Evolutionary conservation across 1,140 invertebrate species (phyloP).

Genomic region (Zaprionus nigranus): DNA sequence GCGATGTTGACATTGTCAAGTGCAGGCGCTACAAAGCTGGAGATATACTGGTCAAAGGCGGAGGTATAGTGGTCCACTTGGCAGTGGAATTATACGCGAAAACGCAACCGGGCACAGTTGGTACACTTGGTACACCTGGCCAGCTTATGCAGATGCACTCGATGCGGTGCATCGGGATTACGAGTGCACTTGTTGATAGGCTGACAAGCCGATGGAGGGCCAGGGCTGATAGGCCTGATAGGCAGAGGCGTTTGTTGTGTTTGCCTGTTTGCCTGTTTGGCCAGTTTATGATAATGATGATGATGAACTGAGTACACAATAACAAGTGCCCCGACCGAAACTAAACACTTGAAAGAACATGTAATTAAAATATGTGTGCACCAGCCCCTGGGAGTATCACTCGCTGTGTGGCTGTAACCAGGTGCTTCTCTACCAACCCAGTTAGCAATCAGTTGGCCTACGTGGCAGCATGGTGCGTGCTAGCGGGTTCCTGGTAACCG

Average conservation of each 20-base stretch:
- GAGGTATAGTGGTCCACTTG: slow-evolving; percentile 29
- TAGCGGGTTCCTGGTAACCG: not conserved
- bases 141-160: slow-evolving; percentile 47
- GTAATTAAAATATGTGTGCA: slow-evolving; percentile 65
- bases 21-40: slow-evolving; percentile 9
- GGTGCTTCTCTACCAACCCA: slow-evolving; percentile 7
- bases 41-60: not conserved
- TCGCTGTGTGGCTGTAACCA: slow-evolving; percentile 13
- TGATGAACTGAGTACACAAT: slow-evolving; percentile 27
- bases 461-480: not conserved
- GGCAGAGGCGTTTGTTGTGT: slow-evolving; percentile 18
- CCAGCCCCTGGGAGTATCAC: slow-evolving; percentile 35
- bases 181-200: slow-evolving; percentile 1
- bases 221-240: not conserved
- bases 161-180: slow-evolving; percentile 17
- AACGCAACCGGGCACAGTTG: slow-evolving; percentile 31
- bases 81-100: slow-evolving; percentile 58
- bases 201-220: not conserved
- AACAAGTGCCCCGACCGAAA: slow-evolving; percentile 23
- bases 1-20: slow-evolving; percentile 12
- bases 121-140: not conserved
- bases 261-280: slow-evolving; percentile 56
- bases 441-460: slow-evolving; percentile 20
- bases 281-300: slow-evolving; percentile 12
- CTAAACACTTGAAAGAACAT: slow-evolving; percentile 53